Evolutionary conservation across 2,888 invertebrate genomes (phyloP).

Genomic region (Dastarcus helophoroides): DNA sequence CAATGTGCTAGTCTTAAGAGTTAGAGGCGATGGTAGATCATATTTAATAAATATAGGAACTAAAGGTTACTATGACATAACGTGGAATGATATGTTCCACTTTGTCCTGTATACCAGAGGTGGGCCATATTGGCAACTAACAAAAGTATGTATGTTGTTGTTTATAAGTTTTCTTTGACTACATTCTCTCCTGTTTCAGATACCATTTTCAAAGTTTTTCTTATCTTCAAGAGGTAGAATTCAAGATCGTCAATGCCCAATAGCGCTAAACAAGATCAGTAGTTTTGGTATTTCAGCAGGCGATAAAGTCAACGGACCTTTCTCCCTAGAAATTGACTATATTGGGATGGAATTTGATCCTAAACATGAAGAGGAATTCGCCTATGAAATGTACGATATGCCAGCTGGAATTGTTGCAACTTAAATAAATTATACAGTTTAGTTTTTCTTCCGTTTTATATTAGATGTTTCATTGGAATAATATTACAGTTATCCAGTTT

Average conservation of each 20-base stretch:
- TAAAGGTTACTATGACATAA: conserved; percentile 67
- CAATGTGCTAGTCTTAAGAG: conserved; percentile 63
- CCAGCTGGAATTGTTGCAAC: conserved; percentile 7
- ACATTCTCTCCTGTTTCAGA: conserved; percentile 42
- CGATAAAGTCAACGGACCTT: conserved; percentile 73
- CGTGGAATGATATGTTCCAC: conserved; percentile 82
- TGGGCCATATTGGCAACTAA: conserved; percentile 95
- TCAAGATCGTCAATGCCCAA: conserved; percentile 65
- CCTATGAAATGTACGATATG: conserved; percentile 80
- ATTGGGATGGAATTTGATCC: conserved; percentile 78
- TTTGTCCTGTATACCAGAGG: conserved; percentile 88
- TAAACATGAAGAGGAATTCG: conserved; percentile 69
- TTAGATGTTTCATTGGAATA: no score
- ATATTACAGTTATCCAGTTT: no score
- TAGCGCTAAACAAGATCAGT: conserved; percentile 51
- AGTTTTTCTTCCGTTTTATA: no score
- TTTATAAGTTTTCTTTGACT: conserved; percentile 1
- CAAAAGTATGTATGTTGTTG: conserved; percentile 47
- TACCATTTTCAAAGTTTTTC: conserved; percentile 90
- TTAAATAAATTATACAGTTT: no score
- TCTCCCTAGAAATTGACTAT: conserved; percentile 85
- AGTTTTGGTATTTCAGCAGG: conserved; percentile 73
- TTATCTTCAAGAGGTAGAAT: conserved; percentile 70
- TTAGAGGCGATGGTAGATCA: conserved; percentile 88
- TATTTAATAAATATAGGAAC: conserved; percentile 73